phyloP scores from a whole-genome alignment of 64 coral and sea anemone species.

The Astreopora myriophthalma region DNA sequence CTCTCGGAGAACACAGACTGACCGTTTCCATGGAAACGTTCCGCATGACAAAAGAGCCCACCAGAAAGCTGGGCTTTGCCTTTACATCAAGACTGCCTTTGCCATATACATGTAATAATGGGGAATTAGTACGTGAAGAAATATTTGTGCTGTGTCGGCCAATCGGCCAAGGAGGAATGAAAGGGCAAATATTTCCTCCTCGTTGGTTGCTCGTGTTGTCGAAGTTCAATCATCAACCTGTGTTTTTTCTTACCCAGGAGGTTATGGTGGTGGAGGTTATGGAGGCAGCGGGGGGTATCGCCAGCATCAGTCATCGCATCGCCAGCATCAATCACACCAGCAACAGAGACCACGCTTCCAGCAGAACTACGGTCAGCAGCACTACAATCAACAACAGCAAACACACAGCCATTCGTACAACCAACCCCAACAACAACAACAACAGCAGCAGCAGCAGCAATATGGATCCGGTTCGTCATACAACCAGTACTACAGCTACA shows the following conservation, averaged over 20 bases:
- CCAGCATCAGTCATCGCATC: constrained; percentile 46
- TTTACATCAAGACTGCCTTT: no score
- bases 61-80: no score
- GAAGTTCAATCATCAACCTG: neutral
- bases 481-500: constrained; percentile 71
- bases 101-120: no score
- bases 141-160: no score
- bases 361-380: constrained; percentile 69
- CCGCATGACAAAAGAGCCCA: no score
- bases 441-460: constrained; percentile 31
- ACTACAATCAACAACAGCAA: constrained; percentile 58
- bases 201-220: no score
- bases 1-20: no score
- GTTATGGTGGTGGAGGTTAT: constrained; percentile 35
- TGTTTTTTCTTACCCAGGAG: constrained; percentile 2
- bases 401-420: neutral
- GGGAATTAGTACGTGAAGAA: no score
- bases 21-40: no score
- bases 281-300: constrained; percentile 62
- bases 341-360: constrained; percentile 51
- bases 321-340: constrained; percentile 39
- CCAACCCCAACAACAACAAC: constrained; percentile 25
- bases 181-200: no score
- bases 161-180: no score
- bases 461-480: neutral